phyloP scores from a whole-genome alignment of 2,888 invertebrate species.

The Amiota mariae region DNA sequence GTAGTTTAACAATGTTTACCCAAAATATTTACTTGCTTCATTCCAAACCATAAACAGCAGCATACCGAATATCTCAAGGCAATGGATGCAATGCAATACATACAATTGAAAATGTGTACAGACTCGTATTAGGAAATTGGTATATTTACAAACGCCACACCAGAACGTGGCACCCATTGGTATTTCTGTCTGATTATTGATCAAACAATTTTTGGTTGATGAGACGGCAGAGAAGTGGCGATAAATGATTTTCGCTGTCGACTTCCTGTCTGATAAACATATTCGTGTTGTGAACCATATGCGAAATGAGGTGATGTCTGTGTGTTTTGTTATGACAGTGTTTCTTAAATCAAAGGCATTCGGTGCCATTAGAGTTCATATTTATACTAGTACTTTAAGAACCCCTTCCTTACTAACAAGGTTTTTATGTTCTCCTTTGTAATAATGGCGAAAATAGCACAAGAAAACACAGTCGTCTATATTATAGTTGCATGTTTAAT shows the following conservation, averaged over 20 bases:
- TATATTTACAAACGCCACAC: neutral
- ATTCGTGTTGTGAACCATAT: slow-evolving; percentile 35
- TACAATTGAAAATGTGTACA: neutral
- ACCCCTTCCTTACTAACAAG: neutral
- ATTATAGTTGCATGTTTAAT: slow-evolving; percentile 37
- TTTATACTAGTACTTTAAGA: neutral
- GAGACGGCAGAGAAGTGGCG: slow-evolving; percentile 31
- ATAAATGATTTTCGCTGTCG: neutral
- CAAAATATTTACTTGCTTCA: slow-evolving; percentile 6
- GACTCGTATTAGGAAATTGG: too few species aligned
- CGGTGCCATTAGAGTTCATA: too few species aligned
- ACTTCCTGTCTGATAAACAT: neutral
- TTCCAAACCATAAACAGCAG: neutral
- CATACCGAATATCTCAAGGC: neutral
- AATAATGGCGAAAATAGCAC: slow-evolving; percentile 43
- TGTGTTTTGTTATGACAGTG: neutral
- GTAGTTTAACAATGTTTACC: neutral
- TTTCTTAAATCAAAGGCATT: neutral
- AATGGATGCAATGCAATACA: neutral
- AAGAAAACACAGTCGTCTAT: slow-evolving; percentile 38
- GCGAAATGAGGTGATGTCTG: slow-evolving; percentile 23
- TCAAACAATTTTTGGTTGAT: slow-evolving; percentile 58
- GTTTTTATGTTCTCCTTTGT: slow-evolving; percentile 45
- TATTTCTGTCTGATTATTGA: slow-evolving; percentile 59
- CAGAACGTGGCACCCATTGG: slow-evolving; percentile 44